Evolutionary conservation across 1,140 invertebrate genomes (phyloP).

Genomic region (Drosophila ambigua): DNA sequence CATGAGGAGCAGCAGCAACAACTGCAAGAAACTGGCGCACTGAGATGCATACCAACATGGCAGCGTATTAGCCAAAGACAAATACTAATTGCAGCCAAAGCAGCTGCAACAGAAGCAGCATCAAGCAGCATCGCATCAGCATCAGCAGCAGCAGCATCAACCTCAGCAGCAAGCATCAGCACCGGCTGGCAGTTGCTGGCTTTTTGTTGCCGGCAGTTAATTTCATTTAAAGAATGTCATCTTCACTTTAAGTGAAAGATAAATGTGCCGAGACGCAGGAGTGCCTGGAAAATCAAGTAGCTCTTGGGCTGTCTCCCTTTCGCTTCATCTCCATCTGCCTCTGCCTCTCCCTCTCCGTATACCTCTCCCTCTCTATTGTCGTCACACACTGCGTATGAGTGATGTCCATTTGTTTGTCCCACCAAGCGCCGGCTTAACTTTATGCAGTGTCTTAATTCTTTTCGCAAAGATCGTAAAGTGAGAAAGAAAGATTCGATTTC

Average conservation of each 20-base stretch:
- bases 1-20: constrained; percentile 33
- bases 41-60: constrained; percentile 77
- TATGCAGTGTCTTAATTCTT: constrained; percentile 35
- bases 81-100: constrained; percentile 81
- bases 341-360: constrained; percentile 35
- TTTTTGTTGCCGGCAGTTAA: constrained; percentile 80
- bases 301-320: constrained; percentile 35
- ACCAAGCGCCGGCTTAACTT: constrained; percentile 12
- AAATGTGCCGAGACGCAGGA: constrained; percentile 62
- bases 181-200: constrained; percentile 35
- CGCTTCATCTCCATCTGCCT: constrained; percentile 54
- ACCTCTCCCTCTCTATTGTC: constrained; percentile 31
- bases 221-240: constrained; percentile 84
- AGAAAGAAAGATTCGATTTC: constrained; percentile 42
- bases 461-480: constrained; percentile 21
- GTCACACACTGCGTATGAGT: constrained; percentile 62
- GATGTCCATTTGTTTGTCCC: constrained; percentile 51
- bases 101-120: constrained; percentile 53
- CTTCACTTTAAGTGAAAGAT: constrained; percentile 84
- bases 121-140: constrained; percentile 40
- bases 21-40: constrained; percentile 54
- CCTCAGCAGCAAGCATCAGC: constrained; percentile 30
- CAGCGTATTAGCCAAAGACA: constrained; percentile 82
- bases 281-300: constrained; percentile 53
- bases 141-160: constrained; percentile 34